Conservation (phyloP, 2,888 invertebrate genomes). For the Tiliacea aurago region DNA sequence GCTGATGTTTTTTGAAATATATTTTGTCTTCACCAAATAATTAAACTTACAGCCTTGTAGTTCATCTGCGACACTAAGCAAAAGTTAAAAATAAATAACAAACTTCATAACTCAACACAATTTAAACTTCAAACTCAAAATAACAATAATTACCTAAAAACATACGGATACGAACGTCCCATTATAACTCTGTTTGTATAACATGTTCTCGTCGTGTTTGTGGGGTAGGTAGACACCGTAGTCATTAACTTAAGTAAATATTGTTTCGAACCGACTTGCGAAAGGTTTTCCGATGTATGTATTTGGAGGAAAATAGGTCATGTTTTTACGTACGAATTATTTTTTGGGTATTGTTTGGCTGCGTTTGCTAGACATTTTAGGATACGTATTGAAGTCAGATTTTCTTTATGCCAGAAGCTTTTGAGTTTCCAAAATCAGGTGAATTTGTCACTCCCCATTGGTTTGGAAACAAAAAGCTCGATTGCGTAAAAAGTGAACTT, state of each 20-base stretch:
- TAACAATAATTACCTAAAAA: slow-evolving; percentile 15
- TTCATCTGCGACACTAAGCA: neutral
- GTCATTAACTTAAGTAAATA: slow-evolving; percentile 48
- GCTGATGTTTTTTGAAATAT: neutral
- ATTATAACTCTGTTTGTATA: slow-evolving; percentile 36
- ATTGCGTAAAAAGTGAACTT: too few species aligned
- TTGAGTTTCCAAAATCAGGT: neutral
- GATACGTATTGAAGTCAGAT: too few species aligned
- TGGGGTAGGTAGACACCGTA: slow-evolving; percentile 12
- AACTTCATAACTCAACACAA: neutral
- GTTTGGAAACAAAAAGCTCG: too few species aligned
- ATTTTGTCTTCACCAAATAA: neutral
- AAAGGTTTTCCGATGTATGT: slow-evolving; percentile 10
- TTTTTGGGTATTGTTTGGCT: neutral
- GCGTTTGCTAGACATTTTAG: neutral
- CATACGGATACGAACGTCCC: neutral
- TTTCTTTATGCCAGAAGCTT: neutral
- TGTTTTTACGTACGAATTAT: neutral
- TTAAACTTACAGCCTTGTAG: neutral
- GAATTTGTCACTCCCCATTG: too few species aligned
- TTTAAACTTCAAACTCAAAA: slow-evolving; percentile 22
- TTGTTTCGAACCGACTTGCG: slow-evolving; percentile 8
- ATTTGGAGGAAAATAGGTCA: slow-evolving; percentile 16
- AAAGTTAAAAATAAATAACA: neutral
- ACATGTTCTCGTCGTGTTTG: slow-evolving; percentile 6